phyloP scores from a whole-genome alignment of 1,140 invertebrate genomes.

The Zaprionus lachaisei region DNA sequence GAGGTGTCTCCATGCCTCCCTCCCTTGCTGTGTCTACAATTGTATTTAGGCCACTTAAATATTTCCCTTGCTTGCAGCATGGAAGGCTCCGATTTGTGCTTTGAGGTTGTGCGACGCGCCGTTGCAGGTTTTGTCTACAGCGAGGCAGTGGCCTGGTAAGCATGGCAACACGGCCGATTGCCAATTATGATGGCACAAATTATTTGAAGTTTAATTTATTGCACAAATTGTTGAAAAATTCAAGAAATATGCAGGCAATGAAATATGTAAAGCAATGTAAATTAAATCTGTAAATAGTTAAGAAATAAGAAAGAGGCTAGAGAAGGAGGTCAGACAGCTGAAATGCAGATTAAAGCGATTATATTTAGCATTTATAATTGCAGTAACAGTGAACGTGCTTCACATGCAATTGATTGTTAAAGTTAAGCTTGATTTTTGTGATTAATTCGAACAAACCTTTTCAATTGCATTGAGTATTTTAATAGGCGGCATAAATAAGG shows the following conservation, averaged over 20 bases:
- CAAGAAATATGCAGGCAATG: background rate
- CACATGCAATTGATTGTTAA: too few species aligned
- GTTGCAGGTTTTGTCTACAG: slow-evolving; percentile 99
- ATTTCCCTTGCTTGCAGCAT: slow-evolving; percentile 89
- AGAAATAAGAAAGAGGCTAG: too few species aligned
- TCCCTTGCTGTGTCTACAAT: slow-evolving; percentile 21
- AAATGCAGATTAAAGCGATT: too few species aligned
- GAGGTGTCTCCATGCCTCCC: background rate
- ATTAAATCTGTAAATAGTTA: background rate
- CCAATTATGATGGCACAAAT: background rate
- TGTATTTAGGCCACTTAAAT: slow-evolving; percentile 42
- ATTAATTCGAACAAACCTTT: too few species aligned
- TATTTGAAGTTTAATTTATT: slow-evolving; percentile 14
- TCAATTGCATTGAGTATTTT: too few species aligned
- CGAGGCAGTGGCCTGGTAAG: slow-evolving; percentile 98
- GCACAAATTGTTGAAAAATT: slow-evolving; percentile 9
- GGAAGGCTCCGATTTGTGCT: slow-evolving; percentile 99
- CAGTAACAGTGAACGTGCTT: too few species aligned
- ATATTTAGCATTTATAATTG: too few species aligned
- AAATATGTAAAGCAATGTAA: background rate
- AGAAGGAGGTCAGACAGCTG: too few species aligned
- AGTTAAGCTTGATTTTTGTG: too few species aligned
- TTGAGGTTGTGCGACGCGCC: slow-evolving; percentile 98
- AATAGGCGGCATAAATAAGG: too few species aligned
- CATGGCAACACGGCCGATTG: slow-evolving; percentile 23